These are phyloP conservation scores for Mimachlamys varia DNA, from an alignment of 2,888 invertebrate genomes.

Conservation along the genomic window DNA sequence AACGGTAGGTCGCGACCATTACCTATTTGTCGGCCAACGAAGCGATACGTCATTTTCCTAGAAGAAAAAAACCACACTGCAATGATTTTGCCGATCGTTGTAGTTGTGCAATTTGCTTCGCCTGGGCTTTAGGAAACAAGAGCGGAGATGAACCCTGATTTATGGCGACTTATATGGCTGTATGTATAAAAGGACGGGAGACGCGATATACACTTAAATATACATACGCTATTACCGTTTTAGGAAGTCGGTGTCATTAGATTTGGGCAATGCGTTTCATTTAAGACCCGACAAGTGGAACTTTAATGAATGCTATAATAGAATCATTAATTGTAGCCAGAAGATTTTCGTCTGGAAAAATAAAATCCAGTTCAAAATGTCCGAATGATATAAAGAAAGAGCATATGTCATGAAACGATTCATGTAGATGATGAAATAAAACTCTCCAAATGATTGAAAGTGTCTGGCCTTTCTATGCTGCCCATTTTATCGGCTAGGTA, in stretches of 20 bases:
- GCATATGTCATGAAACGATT: not conserved
- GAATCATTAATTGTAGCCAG: constrained; percentile 21
- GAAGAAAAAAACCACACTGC: constrained; percentile 25
- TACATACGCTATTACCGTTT: not conserved
- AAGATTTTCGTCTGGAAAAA: constrained; percentile 20
- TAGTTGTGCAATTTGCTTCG: constrained; percentile 47
- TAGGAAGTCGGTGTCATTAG: constrained; percentile 14
- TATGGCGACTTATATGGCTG: constrained; percentile 44
- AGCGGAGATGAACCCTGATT: constrained; percentile 48
- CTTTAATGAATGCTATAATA: constrained; percentile 1
- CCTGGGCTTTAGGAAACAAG: constrained; percentile 49
- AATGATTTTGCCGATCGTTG: constrained; percentile 44
- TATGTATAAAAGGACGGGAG: constrained; percentile 32
- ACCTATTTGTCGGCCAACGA: constrained; percentile 50
- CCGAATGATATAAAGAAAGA: not conserved
- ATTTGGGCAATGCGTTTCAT: constrained; percentile 31
- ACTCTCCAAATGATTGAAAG: not conserved
- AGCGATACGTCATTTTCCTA: constrained; percentile 49
- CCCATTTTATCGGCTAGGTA: not conserved
- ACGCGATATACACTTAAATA: constrained; percentile 7
- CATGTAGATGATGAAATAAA: not conserved
- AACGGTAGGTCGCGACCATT: constrained; percentile 45
- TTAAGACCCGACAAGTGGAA: constrained; percentile 19
- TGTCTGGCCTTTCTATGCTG: not conserved
- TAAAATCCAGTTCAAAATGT: constrained; percentile 19